Evolutionary conservation across 1,140 invertebrate species (phyloP).

Genomic region (Eriosoma lanigerum): DNA sequence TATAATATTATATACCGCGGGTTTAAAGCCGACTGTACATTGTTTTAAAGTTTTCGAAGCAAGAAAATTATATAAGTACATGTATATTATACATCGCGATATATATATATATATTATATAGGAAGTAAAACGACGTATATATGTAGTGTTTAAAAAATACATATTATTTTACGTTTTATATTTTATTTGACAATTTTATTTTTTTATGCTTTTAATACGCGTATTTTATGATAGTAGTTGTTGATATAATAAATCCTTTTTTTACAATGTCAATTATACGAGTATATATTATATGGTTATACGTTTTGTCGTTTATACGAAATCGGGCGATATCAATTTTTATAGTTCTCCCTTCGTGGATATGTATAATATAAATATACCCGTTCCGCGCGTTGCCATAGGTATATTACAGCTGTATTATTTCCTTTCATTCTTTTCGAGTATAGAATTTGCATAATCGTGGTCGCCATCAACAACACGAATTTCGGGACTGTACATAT

Average conservation of each 20-base stretch:
- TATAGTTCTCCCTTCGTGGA: background rate
- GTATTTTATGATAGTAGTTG: no score
- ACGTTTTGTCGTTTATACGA: no score
- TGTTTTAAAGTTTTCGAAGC: constrained; percentile 5
- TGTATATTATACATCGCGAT: background rate
- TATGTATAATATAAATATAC: background rate
- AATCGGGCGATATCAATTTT: constrained; percentile 1
- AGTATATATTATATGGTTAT: no score
- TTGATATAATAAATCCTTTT: no score
- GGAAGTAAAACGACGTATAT: no score
- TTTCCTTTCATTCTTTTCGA: constrained; percentile 34
- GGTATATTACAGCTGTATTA: constrained; percentile 30
- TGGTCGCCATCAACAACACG: constrained; percentile 33
- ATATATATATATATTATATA: no score
- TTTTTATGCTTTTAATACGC: no score
- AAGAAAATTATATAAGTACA: background rate
- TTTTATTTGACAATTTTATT: no score
- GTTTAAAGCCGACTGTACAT: background rate
- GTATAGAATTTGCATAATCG: constrained; percentile 39
- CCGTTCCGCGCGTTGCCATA: background rate
- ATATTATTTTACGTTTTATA: no score
- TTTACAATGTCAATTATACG: no score
- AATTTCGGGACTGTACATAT: background rate
- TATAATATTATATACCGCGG: no score
- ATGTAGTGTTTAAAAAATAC: no score